phyloP scores from a whole-genome alignment of 2,113 vertebrate species.

The Noctilio leporinus region DNA sequence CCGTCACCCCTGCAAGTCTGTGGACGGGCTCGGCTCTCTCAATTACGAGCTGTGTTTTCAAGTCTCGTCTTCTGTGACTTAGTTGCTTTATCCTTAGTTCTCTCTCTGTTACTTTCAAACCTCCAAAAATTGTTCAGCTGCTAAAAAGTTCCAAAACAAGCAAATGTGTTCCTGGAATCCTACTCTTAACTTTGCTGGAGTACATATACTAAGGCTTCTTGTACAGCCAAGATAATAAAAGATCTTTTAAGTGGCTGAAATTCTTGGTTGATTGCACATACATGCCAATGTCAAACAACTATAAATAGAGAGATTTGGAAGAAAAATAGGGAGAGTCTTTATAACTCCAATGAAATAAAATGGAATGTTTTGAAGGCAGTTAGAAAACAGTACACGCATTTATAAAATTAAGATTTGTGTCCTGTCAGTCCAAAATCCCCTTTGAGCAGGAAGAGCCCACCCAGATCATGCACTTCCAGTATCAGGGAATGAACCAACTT shows the following conservation, averaged over 20 bases:
- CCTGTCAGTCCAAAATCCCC: background rate
- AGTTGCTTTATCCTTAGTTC: conserved; percentile 30
- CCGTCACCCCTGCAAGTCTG: background rate
- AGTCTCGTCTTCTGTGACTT: conserved; percentile 7
- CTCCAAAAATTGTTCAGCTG: conserved; percentile 64
- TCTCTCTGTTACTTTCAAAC: conserved; percentile 38
- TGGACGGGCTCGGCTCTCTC: background rate
- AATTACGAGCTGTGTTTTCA: background rate
- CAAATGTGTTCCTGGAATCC: conserved; percentile 68
- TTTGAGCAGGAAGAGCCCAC: background rate
- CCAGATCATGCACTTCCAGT: background rate
- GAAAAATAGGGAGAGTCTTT: conserved; percentile 52
- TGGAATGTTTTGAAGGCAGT: conserved; percentile 40
- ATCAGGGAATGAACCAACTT: background rate
- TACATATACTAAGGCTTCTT: conserved; percentile 35
- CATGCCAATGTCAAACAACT: conserved; percentile 58
- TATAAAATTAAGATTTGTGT: conserved; percentile 53
- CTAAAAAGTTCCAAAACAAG: conserved; percentile 70
- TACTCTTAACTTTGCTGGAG: conserved; percentile 56
- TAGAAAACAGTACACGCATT: conserved; percentile 46
- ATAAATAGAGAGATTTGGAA: conserved; percentile 67
- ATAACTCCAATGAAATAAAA: conserved; percentile 44
- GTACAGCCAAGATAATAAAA: conserved; percentile 68
- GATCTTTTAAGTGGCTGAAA: conserved; percentile 65
- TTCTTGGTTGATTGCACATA: conserved; percentile 66